These are phyloP conservation scores for Aphelenchoides fujianensis DNA, from an alignment of 1,140 invertebrate genomes.

Conservation along the genomic window DNA sequence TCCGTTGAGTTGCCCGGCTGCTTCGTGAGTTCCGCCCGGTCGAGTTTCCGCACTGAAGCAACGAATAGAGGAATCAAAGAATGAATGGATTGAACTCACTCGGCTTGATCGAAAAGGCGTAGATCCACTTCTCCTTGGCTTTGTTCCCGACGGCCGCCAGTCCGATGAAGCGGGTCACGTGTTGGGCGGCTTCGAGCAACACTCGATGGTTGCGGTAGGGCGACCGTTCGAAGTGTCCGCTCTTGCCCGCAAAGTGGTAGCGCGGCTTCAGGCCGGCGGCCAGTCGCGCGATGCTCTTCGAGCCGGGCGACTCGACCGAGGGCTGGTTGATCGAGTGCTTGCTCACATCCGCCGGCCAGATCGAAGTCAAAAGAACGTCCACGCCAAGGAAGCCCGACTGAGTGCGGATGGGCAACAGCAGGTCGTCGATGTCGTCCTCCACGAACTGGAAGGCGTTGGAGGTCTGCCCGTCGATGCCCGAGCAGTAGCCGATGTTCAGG, in stretches of 20 bases:
- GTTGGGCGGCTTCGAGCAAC: conserved; percentile 66
- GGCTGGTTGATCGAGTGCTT: conserved; percentile 57
- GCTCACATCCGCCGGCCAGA: conserved; percentile 72
- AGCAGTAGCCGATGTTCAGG: conserved; percentile 85
- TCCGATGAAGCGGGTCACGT: conserved; percentile 80
- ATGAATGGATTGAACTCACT: no score
- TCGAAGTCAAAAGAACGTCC: conserved; percentile 83
- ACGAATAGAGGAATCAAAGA: no score
- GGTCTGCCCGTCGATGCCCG: conserved; percentile 70
- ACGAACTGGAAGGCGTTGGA: conserved; percentile 62
- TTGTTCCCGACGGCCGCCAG: conserved; percentile 78
- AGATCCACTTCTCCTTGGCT: conserved; percentile 83
- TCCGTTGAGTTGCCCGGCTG: conserved; percentile 82
- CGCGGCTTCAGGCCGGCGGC: conserved; percentile 79
- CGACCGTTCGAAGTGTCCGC: conserved; percentile 79
- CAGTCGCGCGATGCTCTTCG: conserved; percentile 76
- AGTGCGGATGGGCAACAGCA: conserved; percentile 56
- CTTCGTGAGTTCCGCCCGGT: conserved; percentile 74
- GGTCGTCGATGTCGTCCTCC: conserved; percentile 48
- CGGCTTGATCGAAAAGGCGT: conserved; percentile 84
- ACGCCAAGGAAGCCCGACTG: conserved; percentile 70
- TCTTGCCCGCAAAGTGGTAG: conserved; percentile 82
- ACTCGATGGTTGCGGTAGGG: conserved; percentile 78
- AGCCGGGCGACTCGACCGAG: conserved; percentile 64
- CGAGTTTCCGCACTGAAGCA: conserved; percentile 74